Evolutionary conservation across 2,113 vertebrate species (phyloP).

Genomic region (Etheostoma spectabile): DNA sequence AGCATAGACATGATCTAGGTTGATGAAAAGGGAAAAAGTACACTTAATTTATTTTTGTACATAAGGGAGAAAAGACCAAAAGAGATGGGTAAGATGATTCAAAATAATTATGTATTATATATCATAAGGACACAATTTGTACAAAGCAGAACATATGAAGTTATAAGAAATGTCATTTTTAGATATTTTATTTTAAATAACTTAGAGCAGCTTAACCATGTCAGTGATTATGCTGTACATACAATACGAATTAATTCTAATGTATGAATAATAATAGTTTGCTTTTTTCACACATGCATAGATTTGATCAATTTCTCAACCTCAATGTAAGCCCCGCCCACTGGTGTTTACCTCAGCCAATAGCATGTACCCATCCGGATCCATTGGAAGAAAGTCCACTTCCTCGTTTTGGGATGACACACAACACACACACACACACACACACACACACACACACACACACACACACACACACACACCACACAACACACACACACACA

Average conservation of each 20-base stretch:
- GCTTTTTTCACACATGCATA: not conserved
- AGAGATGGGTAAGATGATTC: not conserved
- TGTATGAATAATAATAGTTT: too few relatives aligned
- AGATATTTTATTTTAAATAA: not conserved
- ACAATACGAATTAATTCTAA: not conserved
- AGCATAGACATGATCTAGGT: too few relatives aligned
- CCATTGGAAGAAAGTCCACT: constrained; percentile 38
- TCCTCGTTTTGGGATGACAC: constrained; percentile 42
- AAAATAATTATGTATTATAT: not conserved
- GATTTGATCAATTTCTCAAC: not conserved
- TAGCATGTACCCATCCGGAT: constrained; percentile 19
- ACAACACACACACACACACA: constrained; percentile 16
- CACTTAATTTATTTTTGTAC: too few relatives aligned
- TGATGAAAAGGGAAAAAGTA: too few relatives aligned
- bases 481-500: constrained; percentile 17
- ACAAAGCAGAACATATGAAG: not conserved
- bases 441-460: too few relatives aligned
- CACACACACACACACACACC: constrained; percentile 9
- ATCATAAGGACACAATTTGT: not conserved
- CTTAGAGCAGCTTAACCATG: too few relatives aligned
- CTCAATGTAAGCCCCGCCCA: not conserved
- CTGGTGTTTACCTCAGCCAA: not conserved
- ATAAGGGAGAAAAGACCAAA: not conserved
- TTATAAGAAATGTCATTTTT: not conserved
- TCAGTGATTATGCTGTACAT: not conserved